phyloP scores from a whole-genome alignment of 2,113 vertebrate genomes.

The Bubo blakistoni region DNA sequence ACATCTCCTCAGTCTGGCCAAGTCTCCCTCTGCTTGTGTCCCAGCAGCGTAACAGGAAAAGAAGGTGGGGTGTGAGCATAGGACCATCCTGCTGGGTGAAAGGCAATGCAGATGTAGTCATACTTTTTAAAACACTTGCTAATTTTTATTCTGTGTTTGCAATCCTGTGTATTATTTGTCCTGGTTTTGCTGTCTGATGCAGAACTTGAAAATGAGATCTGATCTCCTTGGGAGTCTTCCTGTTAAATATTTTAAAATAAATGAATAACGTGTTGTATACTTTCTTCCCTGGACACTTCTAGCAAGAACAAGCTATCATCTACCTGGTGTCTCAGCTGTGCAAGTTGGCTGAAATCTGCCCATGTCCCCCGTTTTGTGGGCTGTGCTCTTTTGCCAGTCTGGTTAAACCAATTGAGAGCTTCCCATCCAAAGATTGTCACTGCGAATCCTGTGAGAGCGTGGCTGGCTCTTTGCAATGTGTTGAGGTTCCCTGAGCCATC shows the following conservation, averaged over 20 bases:
- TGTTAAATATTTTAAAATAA: constrained; percentile 12
- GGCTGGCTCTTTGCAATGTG: constrained; percentile 12
- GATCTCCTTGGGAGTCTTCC: constrained; percentile 4
- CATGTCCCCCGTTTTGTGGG: neutral
- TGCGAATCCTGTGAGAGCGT: constrained; percentile 35
- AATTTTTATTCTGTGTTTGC: neutral
- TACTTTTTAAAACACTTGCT: neutral
- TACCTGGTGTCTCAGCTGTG: neutral
- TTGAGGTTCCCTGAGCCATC: constrained; percentile 42
- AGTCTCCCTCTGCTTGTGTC: neutral
- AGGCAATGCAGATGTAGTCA: neutral
- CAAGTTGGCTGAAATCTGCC: neutral
- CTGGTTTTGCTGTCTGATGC: neutral
- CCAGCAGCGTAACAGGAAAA: neutral
- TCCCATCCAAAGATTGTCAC: neutral
- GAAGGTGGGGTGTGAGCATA: neutral
- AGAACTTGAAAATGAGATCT: constrained; percentile 2
- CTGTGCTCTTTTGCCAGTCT: neutral
- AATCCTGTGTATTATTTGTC: neutral
- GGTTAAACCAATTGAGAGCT: neutral
- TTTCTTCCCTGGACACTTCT: neutral
- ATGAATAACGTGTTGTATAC: neutral
- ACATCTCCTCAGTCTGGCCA: neutral
- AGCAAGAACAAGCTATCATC: neutral
- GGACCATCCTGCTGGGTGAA: neutral